These are phyloP conservation scores for Psephotus haematonotus DNA, from an alignment of 2,113 vertebrate species.

Conservation along the genomic window DNA sequence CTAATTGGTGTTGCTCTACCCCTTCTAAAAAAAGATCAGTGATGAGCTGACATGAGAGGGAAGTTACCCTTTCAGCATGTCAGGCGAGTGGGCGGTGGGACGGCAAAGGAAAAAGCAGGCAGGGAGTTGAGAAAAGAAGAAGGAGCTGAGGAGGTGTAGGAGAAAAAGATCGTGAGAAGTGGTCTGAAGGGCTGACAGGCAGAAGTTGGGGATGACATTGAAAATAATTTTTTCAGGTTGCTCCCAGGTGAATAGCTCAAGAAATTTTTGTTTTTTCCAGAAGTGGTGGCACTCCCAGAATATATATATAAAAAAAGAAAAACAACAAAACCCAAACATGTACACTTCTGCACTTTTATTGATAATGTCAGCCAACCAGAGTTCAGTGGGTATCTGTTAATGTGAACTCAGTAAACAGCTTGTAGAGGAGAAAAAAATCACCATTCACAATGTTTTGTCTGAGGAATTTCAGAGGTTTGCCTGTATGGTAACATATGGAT, in stretches of 20 bases:
- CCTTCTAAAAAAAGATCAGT: background rate
- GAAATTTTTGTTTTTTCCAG: background rate
- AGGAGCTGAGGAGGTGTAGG: background rate
- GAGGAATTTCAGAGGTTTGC: background rate
- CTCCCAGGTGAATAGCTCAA: background rate
- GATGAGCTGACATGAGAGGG: background rate
- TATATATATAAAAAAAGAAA: background rate
- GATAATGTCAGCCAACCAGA: background rate
- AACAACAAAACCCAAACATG: background rate
- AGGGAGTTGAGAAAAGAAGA: background rate
- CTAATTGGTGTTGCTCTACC: background rate
- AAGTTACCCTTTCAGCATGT: background rate
- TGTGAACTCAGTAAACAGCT: background rate
- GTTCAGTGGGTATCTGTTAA: background rate
- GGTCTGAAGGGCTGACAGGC: background rate
- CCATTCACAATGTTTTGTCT: background rate
- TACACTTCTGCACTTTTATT: background rate
- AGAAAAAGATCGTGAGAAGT: background rate
- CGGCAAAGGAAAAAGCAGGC: background rate
- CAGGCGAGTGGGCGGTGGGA: background rate
- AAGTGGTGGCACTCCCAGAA: rapidly evolving
- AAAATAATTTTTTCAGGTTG: background rate
- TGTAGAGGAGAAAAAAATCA: background rate
- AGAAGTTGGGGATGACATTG: background rate
- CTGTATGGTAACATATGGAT: background rate